Evolutionary conservation across 2,888 invertebrate species (phyloP).

Genomic region (Pristionchus mayeri): DNA sequence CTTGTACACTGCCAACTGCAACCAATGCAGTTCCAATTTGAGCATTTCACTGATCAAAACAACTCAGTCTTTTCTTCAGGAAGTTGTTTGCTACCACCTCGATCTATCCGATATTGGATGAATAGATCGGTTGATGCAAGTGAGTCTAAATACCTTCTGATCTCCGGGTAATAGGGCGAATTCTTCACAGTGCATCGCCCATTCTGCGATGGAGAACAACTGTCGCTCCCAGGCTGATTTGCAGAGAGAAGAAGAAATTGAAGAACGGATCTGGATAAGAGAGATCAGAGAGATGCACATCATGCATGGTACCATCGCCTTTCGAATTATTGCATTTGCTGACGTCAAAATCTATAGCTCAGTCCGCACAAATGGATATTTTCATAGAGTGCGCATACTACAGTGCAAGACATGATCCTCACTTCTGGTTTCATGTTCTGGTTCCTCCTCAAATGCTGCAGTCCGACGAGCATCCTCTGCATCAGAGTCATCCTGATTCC

Average conservation of each 20-base stretch:
- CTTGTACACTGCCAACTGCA: slow-evolving; percentile 35
- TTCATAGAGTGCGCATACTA: no score
- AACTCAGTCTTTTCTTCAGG: no score
- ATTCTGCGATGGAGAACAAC: slow-evolving; percentile 26
- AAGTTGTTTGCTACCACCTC: not conserved
- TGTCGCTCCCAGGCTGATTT: slow-evolving; percentile 10
- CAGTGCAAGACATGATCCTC: no score
- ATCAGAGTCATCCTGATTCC: slow-evolving; percentile 36
- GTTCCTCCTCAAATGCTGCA: slow-evolving; percentile 22
- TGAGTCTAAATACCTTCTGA: slow-evolving; percentile 17
- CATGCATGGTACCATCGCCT: not conserved
- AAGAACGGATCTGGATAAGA: not conserved
- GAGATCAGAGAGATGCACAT: not conserved
- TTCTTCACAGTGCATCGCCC: slow-evolving; percentile 46
- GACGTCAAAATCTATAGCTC: no score
- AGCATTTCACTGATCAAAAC: no score
- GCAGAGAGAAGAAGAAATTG: not conserved
- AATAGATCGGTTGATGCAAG: not conserved
- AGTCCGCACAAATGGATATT: no score
- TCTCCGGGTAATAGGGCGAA: slow-evolving; percentile 30
- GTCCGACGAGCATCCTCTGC: slow-evolving; percentile 37
- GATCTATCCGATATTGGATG: not conserved
- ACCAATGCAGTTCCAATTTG: not conserved
- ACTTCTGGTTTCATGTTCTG: slow-evolving; percentile 29
- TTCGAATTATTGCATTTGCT: no score